phyloP scores from a whole-genome alignment of 2,797 vertebrate species.

The Sebastiscus tertius region DNA sequence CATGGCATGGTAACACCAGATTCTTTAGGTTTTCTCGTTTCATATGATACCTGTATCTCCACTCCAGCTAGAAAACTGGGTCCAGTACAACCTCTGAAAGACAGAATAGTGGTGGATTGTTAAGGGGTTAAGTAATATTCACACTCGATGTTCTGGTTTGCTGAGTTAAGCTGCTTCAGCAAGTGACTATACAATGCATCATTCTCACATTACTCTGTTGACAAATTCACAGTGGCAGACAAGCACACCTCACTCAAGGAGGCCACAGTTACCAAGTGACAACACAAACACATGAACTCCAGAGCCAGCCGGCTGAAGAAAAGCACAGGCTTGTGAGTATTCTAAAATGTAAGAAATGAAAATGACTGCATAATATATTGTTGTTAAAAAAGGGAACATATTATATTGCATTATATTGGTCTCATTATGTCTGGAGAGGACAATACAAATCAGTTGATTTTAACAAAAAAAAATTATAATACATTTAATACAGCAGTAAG shows the following conservation, averaged over 20 bases:
- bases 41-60: no score
- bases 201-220: constrained; percentile 48
- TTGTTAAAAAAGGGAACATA: neutral
- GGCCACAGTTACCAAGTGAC: constrained; percentile 76
- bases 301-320: neutral
- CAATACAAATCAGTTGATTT: neutral
- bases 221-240: constrained; percentile 48
- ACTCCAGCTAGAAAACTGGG: accelerated
- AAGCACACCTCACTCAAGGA: constrained; percentile 45
- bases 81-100: no score
- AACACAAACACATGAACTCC: constrained; percentile 67
- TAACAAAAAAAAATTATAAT: neutral
- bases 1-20: no score
- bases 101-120: no score
- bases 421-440: neutral
- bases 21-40: no score
- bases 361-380: neutral
- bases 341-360: neutral
- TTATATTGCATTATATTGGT: neutral
- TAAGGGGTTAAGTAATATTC: no score
- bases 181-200: constrained; percentile 5
- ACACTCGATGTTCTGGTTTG: neutral
- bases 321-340: constrained; percentile 51
- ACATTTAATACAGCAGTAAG: neutral
- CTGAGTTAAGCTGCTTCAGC: neutral